phyloP scores from a whole-genome alignment of 92 coral and sea anemone species.

The Paramuricea clavata region DNA sequence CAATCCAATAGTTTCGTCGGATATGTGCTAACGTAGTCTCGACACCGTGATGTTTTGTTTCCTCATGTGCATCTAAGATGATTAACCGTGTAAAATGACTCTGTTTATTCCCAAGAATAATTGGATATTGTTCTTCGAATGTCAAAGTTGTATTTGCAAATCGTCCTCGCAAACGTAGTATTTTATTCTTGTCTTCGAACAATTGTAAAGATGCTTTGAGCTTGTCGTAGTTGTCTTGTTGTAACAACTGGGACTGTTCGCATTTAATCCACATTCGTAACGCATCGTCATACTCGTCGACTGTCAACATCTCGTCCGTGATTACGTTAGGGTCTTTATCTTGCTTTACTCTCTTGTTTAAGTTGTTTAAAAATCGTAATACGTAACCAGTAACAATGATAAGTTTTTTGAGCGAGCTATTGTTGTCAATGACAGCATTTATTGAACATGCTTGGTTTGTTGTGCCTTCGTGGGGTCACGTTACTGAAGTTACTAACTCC shows the following conservation, averaged over 20 bases:
- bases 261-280: conserved; percentile 8
- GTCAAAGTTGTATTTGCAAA: conserved; percentile 21
- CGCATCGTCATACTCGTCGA: conserved; percentile 30
- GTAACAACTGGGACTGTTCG: conserved; percentile 12
- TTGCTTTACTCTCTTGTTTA: conserved; percentile 12
- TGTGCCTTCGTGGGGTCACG: neutral
- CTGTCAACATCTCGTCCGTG: neutral
- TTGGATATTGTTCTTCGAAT: conserved; percentile 24
- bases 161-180: conserved; percentile 11
- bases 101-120: neutral
- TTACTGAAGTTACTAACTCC: conserved; percentile 12
- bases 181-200: conserved; percentile 12
- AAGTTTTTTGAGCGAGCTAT: no score
- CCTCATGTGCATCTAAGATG: conserved; percentile 10
- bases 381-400: conserved; percentile 23
- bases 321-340: neutral
- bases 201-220: neutral
- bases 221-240: conserved; percentile 4
- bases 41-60: conserved; percentile 6
- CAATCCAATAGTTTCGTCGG: conserved; percentile 18
- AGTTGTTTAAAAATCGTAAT: conserved; percentile 41
- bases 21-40: conserved; percentile 12
- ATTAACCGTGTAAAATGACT: conserved; percentile 13
- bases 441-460: conserved; percentile 22
- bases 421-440: conserved; percentile 9